These are phyloP conservation scores for Taeniopygia guttata DNA, from an alignment of 2,797 vertebrate genomes.

Conservation along the genomic window DNA sequence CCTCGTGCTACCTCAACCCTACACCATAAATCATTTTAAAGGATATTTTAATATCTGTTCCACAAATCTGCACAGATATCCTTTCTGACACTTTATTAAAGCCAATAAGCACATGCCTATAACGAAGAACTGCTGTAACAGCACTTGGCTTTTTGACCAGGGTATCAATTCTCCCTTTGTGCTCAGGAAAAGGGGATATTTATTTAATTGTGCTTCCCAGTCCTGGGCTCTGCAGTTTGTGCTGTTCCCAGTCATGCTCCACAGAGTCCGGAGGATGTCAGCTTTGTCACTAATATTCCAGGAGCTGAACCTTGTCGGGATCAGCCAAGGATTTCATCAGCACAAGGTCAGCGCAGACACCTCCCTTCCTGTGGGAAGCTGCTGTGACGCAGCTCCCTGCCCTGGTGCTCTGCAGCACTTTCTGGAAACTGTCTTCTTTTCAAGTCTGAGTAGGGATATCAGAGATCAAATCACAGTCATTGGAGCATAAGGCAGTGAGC, in stretches of 20 bases:
- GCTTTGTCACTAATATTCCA: background rate
- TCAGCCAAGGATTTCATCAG: constrained; percentile 56
- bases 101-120: background rate
- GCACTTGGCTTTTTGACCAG: constrained; percentile 18
- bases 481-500: background rate
- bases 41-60: background rate
- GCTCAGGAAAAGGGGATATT: background rate
- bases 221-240: background rate
- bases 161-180: constrained; percentile 1
- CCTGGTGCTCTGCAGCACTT: background rate
- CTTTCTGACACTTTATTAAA: constrained; percentile 13
- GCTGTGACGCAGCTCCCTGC: background rate
- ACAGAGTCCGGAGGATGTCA: constrained; percentile 28
- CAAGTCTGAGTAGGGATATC: background rate
- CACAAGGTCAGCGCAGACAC: constrained; percentile 36
- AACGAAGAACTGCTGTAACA: background rate
- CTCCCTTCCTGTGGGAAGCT: constrained; percentile 51
- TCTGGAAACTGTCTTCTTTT: constrained; percentile 5
- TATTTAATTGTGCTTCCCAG: background rate
- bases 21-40: background rate
- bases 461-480: constrained; percentile 9
- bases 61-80: background rate
- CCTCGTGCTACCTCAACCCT: background rate
- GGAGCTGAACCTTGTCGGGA: constrained; percentile 33
- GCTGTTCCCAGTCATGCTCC: constrained; percentile 47